Evolutionary conservation across 2,113 vertebrate genomes (phyloP).

Genomic region (Aplodontia rufa): DNA sequence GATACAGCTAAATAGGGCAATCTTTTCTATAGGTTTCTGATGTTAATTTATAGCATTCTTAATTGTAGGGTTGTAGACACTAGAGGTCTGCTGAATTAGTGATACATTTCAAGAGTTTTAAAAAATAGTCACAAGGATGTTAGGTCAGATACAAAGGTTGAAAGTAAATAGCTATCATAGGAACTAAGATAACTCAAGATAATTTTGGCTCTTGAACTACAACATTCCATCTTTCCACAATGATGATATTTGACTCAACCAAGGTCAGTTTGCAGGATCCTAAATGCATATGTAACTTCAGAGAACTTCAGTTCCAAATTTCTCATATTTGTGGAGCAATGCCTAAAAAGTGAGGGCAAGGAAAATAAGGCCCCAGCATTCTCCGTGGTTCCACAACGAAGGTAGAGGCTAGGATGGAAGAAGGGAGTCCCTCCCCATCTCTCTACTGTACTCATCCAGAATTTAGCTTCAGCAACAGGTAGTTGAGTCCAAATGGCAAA

Average conservation of each 20-base stretch:
- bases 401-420: background rate
- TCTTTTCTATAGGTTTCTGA: background rate
- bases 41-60: background rate
- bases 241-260: background rate
- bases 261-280: background rate
- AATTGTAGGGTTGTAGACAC: background rate
- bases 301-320: background rate
- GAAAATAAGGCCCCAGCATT: background rate
- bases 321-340: background rate
- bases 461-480: background rate
- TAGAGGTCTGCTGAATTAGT: background rate
- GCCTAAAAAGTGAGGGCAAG: background rate
- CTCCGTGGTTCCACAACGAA: background rate
- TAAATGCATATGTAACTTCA: background rate
- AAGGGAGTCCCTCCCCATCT: background rate
- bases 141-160: background rate
- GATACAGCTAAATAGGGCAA: background rate
- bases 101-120: background rate
- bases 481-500: background rate
- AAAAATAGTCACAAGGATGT: background rate
- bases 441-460: background rate
- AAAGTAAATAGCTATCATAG: background rate
- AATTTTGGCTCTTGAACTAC: background rate
- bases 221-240: background rate
- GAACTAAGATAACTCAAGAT: background rate